A percentile compares a stretch with the other conserved stretches of the same genome.
Conservation (phyloP, 2,113 vertebrate species). For the Ariopsis seemanni region DNA sequence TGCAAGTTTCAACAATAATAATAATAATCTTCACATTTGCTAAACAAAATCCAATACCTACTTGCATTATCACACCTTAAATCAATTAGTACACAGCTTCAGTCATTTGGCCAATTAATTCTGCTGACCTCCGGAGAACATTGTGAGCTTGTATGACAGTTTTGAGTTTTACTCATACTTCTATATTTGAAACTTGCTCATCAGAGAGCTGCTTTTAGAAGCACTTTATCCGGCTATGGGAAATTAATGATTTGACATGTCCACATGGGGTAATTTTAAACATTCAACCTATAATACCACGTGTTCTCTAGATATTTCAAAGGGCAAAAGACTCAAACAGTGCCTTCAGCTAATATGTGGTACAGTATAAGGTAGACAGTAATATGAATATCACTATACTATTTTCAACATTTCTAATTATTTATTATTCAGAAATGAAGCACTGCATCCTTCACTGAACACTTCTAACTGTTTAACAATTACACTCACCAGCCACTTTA, state of each 20-base stretch:
- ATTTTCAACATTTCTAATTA: not conserved
- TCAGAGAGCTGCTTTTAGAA: slow-evolving; percentile 58
- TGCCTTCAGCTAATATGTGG: not conserved
- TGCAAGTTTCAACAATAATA: too few species aligned
- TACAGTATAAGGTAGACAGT: not conserved
- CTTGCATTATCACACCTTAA: not conserved
- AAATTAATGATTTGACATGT: slow-evolving; percentile 63
- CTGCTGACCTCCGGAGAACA: slow-evolving; percentile 32
- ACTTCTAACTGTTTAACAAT: not conserved
- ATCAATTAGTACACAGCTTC: not conserved
- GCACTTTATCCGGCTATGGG: slow-evolving; percentile 36
- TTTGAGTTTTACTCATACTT: slow-evolving; percentile 32
- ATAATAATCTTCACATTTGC: not conserved
- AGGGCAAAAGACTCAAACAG: not conserved
- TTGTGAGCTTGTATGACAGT: slow-evolving; percentile 33
- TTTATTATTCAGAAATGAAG: not conserved
- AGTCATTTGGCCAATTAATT: slow-evolving; percentile 14
- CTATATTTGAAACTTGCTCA: slow-evolving; percentile 64
- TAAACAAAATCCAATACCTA: not conserved
- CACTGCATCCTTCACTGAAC: not conserved
- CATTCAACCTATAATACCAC: slow-evolving; percentile 45
- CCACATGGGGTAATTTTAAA: slow-evolving; percentile 60
- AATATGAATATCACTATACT: not conserved
- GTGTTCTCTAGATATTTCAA: slow-evolving; percentile 17
- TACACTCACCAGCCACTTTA: too few species aligned